A percentile compares a stretch with the other conserved stretches of the same genome.
These are phyloP conservation scores for Leucopsar rothschildi DNA, from an alignment of 2,113 vertebrate species.

Conservation along the genomic window DNA sequence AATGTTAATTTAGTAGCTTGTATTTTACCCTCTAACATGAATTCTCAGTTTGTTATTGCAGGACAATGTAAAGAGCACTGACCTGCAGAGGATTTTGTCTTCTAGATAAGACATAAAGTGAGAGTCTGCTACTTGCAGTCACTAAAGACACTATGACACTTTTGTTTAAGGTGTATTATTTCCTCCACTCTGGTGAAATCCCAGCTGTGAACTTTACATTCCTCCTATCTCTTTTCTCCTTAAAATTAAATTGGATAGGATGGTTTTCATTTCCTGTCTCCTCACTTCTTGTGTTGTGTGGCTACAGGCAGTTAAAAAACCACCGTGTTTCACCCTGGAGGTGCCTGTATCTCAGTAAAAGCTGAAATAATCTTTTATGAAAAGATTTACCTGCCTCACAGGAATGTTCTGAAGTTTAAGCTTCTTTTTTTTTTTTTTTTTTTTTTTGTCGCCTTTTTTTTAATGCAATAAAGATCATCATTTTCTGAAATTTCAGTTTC, in stretches of 20 bases:
- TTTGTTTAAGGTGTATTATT: conserved; percentile 10
- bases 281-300: not conserved
- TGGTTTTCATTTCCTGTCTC: conserved; percentile 50
- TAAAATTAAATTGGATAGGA: conserved; percentile 48
- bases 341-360: not conserved
- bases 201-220: conserved; percentile 20
- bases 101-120: not conserved
- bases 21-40: not conserved
- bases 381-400: conserved; percentile 27
- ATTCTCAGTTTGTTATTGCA: not conserved
- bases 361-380: conserved; percentile 42
- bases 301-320: conserved; percentile 21
- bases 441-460: not conserved
- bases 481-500: not conserved
- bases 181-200: not conserved
- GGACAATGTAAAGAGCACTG: not conserved
- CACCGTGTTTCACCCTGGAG: not conserved
- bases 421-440: not conserved
- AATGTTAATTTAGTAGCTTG: not conserved
- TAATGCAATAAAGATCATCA: not conserved
- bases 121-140: not conserved
- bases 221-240: not conserved
- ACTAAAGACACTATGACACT: not conserved
- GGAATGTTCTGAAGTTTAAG: not conserved
- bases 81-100: not conserved